phyloP scores from a whole-genome alignment of 2,888 invertebrate species.

The Linnaemya vulpina region DNA sequence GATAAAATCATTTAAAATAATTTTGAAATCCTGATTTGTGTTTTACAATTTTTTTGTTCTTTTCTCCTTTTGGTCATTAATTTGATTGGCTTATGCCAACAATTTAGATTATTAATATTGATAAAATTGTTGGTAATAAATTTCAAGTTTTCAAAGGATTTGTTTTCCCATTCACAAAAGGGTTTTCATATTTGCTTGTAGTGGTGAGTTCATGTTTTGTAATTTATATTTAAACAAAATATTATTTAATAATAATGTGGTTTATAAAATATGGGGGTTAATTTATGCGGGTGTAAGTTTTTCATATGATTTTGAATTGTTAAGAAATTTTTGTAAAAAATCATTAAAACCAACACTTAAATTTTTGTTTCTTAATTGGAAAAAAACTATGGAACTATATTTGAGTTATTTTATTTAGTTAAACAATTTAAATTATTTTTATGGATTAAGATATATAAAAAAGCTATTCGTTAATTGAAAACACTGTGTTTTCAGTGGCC shows the following conservation, averaged over 20 bases:
- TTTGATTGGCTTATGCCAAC: slow-evolving; percentile 69
- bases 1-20: slow-evolving; percentile 58
- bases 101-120: slow-evolving; percentile 67
- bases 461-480: no score
- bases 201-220: slow-evolving; percentile 10
- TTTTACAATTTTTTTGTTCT: slow-evolving; percentile 14
- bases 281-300: background rate
- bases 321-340: no score
- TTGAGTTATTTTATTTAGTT: no score
- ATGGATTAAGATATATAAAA: no score
- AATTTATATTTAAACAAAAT: slow-evolving; percentile 21
- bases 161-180: slow-evolving; percentile 41
- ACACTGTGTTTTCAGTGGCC: no score
- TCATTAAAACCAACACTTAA: no score
- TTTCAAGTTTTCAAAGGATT: slow-evolving; percentile 32
- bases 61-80: slow-evolving; percentile 57
- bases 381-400: no score
- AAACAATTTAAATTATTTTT: no score
- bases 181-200: slow-evolving; percentile 36
- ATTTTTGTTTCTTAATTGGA: no score
- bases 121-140: slow-evolving; percentile 61
- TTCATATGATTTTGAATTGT: no score
- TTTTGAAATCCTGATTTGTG: slow-evolving; percentile 58
- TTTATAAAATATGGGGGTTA: background rate
- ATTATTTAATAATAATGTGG: background rate